Evolutionary conservation across 2,113 vertebrate species (phyloP), one percentile per base, ranked within the genome.

Genomic region (Cyanoderma ruficeps): DNA sequence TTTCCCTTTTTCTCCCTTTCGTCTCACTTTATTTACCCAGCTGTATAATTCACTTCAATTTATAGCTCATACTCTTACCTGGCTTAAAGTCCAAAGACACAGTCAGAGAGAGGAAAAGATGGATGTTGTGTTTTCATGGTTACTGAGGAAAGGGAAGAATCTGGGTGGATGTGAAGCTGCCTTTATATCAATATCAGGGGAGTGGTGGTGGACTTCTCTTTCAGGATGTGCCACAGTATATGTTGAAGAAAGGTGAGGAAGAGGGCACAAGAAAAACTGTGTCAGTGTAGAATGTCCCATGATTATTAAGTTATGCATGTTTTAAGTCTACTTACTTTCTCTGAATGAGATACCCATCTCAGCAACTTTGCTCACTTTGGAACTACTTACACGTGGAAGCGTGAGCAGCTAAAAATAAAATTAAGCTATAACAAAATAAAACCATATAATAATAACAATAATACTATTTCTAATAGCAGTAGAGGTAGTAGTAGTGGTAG

Each of bases 11-110:
- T 69, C 75, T 50, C 41, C 55, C 33, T n/a, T 55, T 80, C 72
- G 0, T 87, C 83, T 92, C 88, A 52, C 83, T 96, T 91, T 98
- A 95, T 98, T 98, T 98, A 98, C 92, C 93, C 98, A 98, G 98
- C 97, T 98, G 98, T 97, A 94, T 60, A 78, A 95, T 95, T 95
- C 79, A 92, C 89, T 94, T 97, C 96, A 97, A 96, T 98, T 98
- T 98, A 98, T 98, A 97, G 97, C 72, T 97, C 90, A 57, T 93
- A 84, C 88, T 97, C 92, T 85, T 84, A 97, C 96, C 97, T 98
- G 97, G 97, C 93, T 91, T 78, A 15, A 97, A 97, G 90, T 96
- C 97, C 97, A 98, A 97, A 98, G 93, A 80, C 78, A 83, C 24
- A 82, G 82, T n/a, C 49, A 93, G 80, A 97, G 94, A 89, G 87